A percentile compares a stretch with the other conserved stretches of the same genome.
These are phyloP conservation scores for Sebastolobus altivelis DNA, from an alignment of 2,797 vertebrate genomes.

Conservation along the genomic window DNA sequence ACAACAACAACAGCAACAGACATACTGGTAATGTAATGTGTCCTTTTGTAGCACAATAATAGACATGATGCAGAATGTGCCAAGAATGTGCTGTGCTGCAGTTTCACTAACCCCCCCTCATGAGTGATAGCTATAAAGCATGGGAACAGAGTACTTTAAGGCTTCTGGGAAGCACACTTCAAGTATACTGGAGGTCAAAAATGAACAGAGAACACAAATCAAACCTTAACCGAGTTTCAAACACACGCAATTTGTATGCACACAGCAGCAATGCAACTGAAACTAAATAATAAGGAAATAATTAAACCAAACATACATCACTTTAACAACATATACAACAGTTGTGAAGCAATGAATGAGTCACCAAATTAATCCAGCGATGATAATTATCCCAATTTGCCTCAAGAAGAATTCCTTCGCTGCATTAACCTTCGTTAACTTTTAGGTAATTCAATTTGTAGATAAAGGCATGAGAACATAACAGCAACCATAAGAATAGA, in stretches of 20 bases:
- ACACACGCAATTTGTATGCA: not conserved
- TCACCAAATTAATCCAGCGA: not conserved
- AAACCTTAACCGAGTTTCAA: constrained; percentile 2
- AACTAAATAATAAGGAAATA: not conserved
- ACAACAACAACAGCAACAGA: not conserved
- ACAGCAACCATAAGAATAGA: not conserved
- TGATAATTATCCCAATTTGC: not conserved
- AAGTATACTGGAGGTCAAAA: not conserved
- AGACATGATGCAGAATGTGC: constrained; percentile 37
- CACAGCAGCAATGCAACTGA: not conserved
- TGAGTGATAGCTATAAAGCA: constrained; percentile 58
- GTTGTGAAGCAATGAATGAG: not conserved
- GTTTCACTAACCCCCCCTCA: constrained; percentile 3
- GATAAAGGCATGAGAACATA: not conserved
- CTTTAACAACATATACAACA: constrained; percentile 9
- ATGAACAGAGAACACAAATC: not conserved
- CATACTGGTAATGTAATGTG: not conserved
- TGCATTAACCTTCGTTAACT: not conserved
- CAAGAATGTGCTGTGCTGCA: constrained; percentile 48
- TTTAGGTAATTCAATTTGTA: not conserved
- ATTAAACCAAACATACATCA: not conserved
- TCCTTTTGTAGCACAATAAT: constrained; percentile 11
- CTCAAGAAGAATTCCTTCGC: not conserved
- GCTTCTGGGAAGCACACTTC: constrained; percentile 16
- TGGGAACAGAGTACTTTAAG: constrained; percentile 43